phyloP scores from a whole-genome alignment of 1,140 invertebrate genomes.

The Luehdorfia chinensis region DNA sequence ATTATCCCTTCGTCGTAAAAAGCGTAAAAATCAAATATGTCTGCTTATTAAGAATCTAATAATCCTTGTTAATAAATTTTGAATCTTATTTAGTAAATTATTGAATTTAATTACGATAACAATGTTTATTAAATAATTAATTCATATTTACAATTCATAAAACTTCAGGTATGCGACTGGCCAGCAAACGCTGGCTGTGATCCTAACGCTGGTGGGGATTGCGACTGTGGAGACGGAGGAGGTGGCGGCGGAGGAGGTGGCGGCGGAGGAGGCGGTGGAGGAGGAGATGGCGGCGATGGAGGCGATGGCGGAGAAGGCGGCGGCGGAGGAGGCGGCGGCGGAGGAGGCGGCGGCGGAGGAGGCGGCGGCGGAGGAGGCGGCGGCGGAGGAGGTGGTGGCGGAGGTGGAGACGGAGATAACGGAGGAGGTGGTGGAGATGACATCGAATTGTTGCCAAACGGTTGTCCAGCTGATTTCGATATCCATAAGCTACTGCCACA shows the following conservation, averaged over 20 bases:
- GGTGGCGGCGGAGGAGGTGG: not conserved
- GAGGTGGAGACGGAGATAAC: conserved; percentile 1
- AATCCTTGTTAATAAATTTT: too few species aligned
- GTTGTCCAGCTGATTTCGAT: conserved; percentile 30
- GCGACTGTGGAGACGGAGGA: not conserved
- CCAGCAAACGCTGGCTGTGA: conserved; percentile 24
- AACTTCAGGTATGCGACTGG: conserved; percentile 32
- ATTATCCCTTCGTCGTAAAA: too few species aligned
- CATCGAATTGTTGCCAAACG: conserved; percentile 25
- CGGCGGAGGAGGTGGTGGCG: not conserved
- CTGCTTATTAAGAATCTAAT: too few species aligned
- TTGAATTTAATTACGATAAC: too few species aligned
- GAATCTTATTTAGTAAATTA: too few species aligned
- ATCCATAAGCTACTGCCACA: conserved; percentile 56
- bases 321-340: not conserved
- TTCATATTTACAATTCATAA: too few species aligned
- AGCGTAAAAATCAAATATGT: too few species aligned
- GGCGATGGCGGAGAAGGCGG: not conserved
- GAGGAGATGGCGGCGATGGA: conserved; percentile 3
- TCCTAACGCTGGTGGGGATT: not conserved
- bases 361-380: not conserved
- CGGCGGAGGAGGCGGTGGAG: conserved; percentile 3
- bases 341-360: conserved; percentile 3
- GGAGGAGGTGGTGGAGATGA: not conserved
- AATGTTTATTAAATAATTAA: too few species aligned